Evolutionary conservation across 2,888 invertebrate species (phyloP).

Genomic region (Chironomus tentans): DNA sequence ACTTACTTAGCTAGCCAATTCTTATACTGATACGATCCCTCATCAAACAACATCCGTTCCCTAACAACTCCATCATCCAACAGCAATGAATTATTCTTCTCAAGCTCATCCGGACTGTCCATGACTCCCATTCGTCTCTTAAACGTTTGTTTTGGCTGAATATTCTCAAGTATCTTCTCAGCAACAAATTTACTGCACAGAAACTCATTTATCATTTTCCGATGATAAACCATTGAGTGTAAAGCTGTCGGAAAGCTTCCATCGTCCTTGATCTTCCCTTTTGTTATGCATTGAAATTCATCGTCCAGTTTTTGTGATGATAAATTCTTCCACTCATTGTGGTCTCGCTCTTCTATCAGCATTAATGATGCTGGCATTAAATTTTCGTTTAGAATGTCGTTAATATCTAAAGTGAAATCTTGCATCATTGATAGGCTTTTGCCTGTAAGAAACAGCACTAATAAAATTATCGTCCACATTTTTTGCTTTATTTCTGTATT

Average conservation of each 20-base stretch:
- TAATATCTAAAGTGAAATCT: conserved; percentile 43
- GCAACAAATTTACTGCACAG: conserved; percentile 65
- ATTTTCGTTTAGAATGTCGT: conserved; percentile 61
- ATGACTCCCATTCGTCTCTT: conserved; percentile 13
- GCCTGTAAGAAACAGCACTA: not conserved
- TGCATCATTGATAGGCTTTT: not conserved
- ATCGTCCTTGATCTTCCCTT: conserved; percentile 32
- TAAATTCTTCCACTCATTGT: conserved; percentile 28
- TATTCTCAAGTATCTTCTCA: conserved; percentile 59
- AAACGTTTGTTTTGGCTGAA: conserved; percentile 38
- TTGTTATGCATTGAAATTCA: conserved; percentile 35
- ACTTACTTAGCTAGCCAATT: conserved; percentile 65
- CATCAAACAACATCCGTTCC: conserved; percentile 50
- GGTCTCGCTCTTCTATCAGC: conserved; percentile 38
- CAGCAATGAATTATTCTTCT: conserved; percentile 5
- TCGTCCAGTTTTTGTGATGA: conserved; percentile 27
- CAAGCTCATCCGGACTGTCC: conserved; percentile 28
- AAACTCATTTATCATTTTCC: conserved; percentile 70
- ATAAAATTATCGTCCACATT: not conserved
- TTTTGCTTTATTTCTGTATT: too few relatives aligned
- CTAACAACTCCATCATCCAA: conserved; percentile 31
- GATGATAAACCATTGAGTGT: conserved; percentile 57
- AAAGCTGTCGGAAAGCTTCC: conserved; percentile 56
- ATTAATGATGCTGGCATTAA: conserved; percentile 59
- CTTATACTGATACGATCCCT: conserved; percentile 63